Evolutionary conservation across 2,113 vertebrate genomes (phyloP), one percentile per base, ranked within the genome.

Genomic region (Poicephalus meyeri): DNA sequence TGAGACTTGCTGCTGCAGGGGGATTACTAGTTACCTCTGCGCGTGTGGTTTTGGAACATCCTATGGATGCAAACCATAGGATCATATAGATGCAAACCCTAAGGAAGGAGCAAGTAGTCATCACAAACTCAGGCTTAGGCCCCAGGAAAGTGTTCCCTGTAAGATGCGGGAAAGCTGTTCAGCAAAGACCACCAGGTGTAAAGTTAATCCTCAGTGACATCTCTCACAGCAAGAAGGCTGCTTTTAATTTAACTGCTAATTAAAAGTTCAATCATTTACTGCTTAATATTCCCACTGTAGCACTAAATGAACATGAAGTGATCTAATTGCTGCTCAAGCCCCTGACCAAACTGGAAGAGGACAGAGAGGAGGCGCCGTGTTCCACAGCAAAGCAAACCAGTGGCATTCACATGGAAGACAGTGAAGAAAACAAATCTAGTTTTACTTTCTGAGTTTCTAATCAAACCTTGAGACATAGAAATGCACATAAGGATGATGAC

Each of bases 171-270:
- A 74, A 76, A 85, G 26, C 68, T 82, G 46, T 72, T 88, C 80
- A 31, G 58, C 73, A 80, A 95, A 77, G 49, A 72, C 28, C n/a
- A 52, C 31, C 55, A 85, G 20, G 55, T 35, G 63, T 2, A 2
- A 61, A 80, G 50, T 64, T 70, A 68, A n/a, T 72, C 94, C 87
- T 83, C 42, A 42, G 18, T 74, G 64, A 72, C 35, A 79, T 53
- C 52, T 82, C 60, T 81, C 87, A 68, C 39, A 80, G 25, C 17
- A 7, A 85, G 64, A 33, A 92, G 56, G 69, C 11, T 63, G 65
- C 33, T 94, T 97, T 94, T 83, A 73, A 93, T 96, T 86, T 92
- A 72, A 85, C 69, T 79, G 60, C 76, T 70, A 80, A 92, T 94
- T 94, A 86, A 58, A 90, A 92, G 41, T 56, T 92, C 41, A 72